Evolutionary conservation across 2,113 vertebrate species (phyloP).

Genomic region (Psilopogon haemacephalus): DNA sequence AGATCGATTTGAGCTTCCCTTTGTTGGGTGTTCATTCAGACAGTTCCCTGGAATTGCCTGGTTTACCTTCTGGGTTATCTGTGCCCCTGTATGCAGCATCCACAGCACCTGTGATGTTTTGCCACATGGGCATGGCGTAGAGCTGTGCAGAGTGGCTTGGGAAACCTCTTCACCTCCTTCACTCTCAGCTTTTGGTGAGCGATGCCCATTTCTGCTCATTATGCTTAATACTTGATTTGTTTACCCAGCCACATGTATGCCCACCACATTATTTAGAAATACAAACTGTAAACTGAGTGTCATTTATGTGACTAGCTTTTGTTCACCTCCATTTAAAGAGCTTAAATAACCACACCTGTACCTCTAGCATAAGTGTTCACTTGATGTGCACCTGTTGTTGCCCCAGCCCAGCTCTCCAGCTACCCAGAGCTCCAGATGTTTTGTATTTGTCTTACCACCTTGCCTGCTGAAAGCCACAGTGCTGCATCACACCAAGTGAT

Average conservation of each 20-base stretch:
- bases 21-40: conserved; percentile 3
- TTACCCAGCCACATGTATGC: background rate
- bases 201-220: background rate
- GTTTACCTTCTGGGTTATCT: background rate
- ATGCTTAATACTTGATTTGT: background rate
- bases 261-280: background rate
- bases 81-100: background rate
- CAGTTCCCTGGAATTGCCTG: background rate
- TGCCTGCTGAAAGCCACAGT: background rate
- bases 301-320: background rate
- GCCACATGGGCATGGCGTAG: fast-evolving
- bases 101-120: background rate
- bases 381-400: background rate
- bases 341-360: background rate
- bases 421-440: background rate
- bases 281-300: background rate
- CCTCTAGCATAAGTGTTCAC: background rate
- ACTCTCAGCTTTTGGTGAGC: background rate
- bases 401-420: background rate
- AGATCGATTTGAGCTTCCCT: conserved; percentile 11
- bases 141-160: background rate
- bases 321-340: background rate
- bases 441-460: background rate
- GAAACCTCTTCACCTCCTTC: background rate
- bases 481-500: fast-evolving